Percentiles rank a stretch among this genome's conserved stretches.
phyloP scores from a whole-genome alignment of 2,888 invertebrate species.

The Chouioia cunea region DNA sequence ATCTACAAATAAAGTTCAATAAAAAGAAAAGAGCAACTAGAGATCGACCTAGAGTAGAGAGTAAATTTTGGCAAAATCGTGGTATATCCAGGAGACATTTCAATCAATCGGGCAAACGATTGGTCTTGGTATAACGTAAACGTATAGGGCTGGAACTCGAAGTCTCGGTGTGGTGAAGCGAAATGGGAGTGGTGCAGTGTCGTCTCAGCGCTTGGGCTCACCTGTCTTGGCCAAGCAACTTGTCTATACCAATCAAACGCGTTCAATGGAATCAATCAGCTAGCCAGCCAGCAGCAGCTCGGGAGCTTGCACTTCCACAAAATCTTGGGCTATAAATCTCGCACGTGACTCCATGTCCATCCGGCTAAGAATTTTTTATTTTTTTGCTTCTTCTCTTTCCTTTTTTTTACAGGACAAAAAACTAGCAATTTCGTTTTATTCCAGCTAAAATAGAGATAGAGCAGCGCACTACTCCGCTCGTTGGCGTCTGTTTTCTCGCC shows the following conservation, averaged over 20 bases:
- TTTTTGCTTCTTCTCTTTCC: neutral
- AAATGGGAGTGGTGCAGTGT: neutral
- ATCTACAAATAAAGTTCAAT: too few species aligned
- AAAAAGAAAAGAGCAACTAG: too few species aligned
- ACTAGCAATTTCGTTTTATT: slow-evolving; percentile 13
- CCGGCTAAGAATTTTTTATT: neutral
- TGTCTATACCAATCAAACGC: slow-evolving; percentile 27
- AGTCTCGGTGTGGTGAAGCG: neutral
- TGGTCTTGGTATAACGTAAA: too few species aligned
- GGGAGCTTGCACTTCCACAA: neutral
- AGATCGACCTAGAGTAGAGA: too few species aligned
- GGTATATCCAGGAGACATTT: too few species aligned
- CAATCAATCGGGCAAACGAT: too few species aligned
- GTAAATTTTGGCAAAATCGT: too few species aligned
- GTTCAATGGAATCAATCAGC: slow-evolving; percentile 26
- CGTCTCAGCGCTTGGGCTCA: neutral
- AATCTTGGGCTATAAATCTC: slow-evolving; percentile 13
- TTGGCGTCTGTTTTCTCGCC: neutral
- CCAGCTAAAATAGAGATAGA: neutral
- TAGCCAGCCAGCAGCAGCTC: neutral
- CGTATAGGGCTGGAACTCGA: too few species aligned
- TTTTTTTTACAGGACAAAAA: neutral
- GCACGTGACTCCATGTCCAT: neutral
- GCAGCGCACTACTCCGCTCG: slow-evolving; percentile 3
- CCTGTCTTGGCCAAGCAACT: slow-evolving; percentile 2